Evolutionary conservation across 1,140 invertebrate species (phyloP).

Genomic region (Trachelipus rathkii): DNA sequence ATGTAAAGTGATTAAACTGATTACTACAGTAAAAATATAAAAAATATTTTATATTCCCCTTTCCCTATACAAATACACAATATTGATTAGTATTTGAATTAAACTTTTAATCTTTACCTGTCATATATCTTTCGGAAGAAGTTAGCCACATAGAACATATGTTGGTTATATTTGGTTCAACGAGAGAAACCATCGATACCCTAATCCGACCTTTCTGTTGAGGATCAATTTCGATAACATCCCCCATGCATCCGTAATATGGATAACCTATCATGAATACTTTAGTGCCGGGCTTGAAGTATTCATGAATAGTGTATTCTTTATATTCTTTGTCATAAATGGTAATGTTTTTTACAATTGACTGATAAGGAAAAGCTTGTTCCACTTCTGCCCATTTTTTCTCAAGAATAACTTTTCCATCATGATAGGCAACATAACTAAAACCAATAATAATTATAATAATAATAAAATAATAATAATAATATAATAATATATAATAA

Average conservation of each 20-base stretch:
- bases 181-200: conserved; percentile 31
- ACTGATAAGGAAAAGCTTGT: conserved; percentile 65
- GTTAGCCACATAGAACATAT: conserved; percentile 36
- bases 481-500: no score
- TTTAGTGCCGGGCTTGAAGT: conserved; percentile 62
- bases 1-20: no score
- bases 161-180: conserved; percentile 37
- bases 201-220: conserved; percentile 38
- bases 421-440: conserved; percentile 54
- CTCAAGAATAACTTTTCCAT: conserved; percentile 61
- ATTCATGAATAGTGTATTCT: conserved; percentile 59
- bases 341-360: conserved; percentile 61
- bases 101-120: conserved; percentile 42
- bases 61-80: no score
- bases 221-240: conserved; percentile 54
- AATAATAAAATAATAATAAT: no score
- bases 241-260: conserved; percentile 72
- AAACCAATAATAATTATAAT: neutral
- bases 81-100: no score
- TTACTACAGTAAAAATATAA: no score
- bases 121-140: conserved; percentile 47
- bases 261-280: conserved; percentile 74
- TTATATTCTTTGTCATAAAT: conserved; percentile 52
- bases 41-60: no score
- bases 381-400: conserved; percentile 62